These are phyloP conservation scores for Vireo griseus DNA, from an alignment of 2,797 vertebrate species.

Conservation along the genomic window DNA sequence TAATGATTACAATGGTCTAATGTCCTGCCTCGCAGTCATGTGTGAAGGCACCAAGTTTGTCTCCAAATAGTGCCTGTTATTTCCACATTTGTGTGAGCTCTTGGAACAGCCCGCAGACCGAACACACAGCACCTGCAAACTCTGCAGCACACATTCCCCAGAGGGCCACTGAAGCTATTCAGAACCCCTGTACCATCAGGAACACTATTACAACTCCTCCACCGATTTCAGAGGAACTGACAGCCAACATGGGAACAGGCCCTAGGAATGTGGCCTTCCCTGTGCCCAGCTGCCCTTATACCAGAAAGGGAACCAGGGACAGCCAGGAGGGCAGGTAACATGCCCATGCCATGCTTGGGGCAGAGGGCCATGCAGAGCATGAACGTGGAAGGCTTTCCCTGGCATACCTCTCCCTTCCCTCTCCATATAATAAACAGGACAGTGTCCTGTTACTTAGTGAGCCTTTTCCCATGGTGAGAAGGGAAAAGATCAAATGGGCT, in stretches of 20 bases:
- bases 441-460: not conserved
- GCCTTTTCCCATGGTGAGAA: not conserved
- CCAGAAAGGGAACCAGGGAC: too few relatives aligned
- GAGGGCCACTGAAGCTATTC: not conserved
- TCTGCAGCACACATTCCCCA: not conserved
- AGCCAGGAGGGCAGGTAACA: not conserved
- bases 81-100: not conserved
- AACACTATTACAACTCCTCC: not conserved
- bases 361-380: fast-evolving
- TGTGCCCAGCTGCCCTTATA: not conserved
- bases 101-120: fast-evolving
- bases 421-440: not conserved
- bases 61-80: fast-evolving
- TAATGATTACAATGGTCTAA: fast-evolving
- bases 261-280: fast-evolving
- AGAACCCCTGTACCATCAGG: fast-evolving
- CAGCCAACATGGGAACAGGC: fast-evolving
- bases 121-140: not conserved
- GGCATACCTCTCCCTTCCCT: not conserved
- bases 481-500: not conserved
- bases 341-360: not conserved
- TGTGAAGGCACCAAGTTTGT: not conserved
- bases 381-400: fast-evolving
- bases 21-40: not conserved
- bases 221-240: not conserved